A percentile compares a stretch with the other conserved stretches of the same genome.
phyloP scores from a whole-genome alignment of 2,113 vertebrate species.

The Microcebus lehilahytsara region DNA sequence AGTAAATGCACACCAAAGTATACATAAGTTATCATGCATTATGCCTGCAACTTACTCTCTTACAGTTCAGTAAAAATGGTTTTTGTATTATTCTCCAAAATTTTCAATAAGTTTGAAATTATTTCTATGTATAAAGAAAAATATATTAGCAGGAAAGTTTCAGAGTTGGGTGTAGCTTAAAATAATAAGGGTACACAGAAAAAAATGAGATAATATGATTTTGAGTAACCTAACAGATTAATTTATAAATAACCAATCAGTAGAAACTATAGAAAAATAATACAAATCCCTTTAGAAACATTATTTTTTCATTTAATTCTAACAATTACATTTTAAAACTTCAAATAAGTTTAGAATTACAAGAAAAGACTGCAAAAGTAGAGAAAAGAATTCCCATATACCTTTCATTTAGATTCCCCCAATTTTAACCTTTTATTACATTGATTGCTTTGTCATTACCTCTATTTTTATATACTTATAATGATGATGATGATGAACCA shows the following conservation, averaged over 20 bases:
- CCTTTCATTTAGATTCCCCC: neutral
- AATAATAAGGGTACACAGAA: neutral
- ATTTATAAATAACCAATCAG: neutral
- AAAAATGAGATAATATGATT: neutral
- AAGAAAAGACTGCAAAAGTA: neutral
- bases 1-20: neutral
- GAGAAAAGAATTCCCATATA: neutral
- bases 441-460: neutral
- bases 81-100: too few species aligned
- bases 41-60: neutral
- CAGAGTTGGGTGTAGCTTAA: neutral
- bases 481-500: neutral
- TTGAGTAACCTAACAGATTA: neutral
- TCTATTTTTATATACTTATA: neutral
- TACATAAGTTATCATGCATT: neutral
- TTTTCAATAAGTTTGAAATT: neutral
- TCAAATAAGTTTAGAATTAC: neutral
- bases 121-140: neutral
- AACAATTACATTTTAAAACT: neutral
- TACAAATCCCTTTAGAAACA: neutral
- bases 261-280: neutral
- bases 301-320: neutral
- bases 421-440: neutral
- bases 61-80: too few species aligned
- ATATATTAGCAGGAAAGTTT: neutral